These are phyloP conservation scores for Mormyrops boulengeri DNA, from an alignment of 2,797 vertebrate species.

Conservation along the genomic window DNA sequence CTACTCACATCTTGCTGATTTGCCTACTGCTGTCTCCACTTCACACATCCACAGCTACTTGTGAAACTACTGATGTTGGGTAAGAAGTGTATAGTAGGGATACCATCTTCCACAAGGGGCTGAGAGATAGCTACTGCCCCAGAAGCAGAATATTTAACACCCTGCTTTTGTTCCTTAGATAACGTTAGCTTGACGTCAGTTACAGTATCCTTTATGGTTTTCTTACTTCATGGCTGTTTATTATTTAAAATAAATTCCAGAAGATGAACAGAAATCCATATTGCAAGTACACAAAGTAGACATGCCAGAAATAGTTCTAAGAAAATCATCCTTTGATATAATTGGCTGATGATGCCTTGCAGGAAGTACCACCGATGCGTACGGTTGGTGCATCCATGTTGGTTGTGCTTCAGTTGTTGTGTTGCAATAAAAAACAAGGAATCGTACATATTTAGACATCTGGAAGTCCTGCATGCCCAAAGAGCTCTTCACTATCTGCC, in stretches of 20 bases:
- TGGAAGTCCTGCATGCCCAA: constrained; percentile 38
- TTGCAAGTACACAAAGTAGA: not conserved
- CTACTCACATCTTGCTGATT: not conserved
- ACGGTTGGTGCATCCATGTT: not conserved
- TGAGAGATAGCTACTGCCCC: not conserved
- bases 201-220: not conserved
- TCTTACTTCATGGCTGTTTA: not conserved
- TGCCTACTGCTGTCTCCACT: not conserved
- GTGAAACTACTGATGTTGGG: not conserved
- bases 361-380: not conserved
- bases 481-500: constrained; percentile 57
- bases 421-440: not conserved
- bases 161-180: no score
- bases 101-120: not conserved
- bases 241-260: not conserved
- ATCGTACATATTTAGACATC: constrained; percentile 37
- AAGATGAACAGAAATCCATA: not conserved
- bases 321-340: not conserved
- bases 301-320: not conserved
- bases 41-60: not conserved
- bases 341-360: not conserved
- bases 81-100: not conserved
- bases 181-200: not conserved
- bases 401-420: not conserved
- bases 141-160: not conserved